Base-by-base conservation (phyloP, 1,140 invertebrate genomes). In the Galendromus occidentalis region DNA sequence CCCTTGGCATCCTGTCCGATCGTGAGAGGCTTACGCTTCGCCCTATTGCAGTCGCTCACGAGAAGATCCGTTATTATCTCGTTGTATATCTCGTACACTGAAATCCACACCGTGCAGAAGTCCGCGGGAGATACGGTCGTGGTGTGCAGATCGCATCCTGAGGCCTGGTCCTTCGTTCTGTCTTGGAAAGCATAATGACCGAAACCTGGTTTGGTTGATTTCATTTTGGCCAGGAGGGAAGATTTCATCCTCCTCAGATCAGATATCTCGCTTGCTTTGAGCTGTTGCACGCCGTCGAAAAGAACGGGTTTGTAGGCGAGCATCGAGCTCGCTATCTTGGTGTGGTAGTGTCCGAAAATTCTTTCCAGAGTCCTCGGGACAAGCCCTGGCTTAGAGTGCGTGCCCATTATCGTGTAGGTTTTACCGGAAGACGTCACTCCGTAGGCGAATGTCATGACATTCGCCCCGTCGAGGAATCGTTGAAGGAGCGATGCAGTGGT, bases 391-490 rank as follows among this genome's bases (percentile, higher is more conserved):
- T 59, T 25, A 17, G 22, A 25, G 9, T 33, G 14, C 14, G n/a
- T 33, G 14, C 51, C 51, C 51, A 59, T 59, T 1, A 59, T 59
- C 20, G 76, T 77, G 71, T 73, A 76, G 0, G 77, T 78, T 68
- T 78, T 78, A n/a, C 77, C 77, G 22, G 77, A 78, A 0, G 71
- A 73, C 5, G 76, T 78, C 39, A 78, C 74, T n/a, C 77, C 77
- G 67, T 78, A 78, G 2, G 51, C 51, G 22, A 59, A 59, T 14
- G 51, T 59, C 51, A 59, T 59, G 25, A 59, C 51, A 9, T 59
- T 59, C 1, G 51, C 51, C 2, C 51, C 51, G 9, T 59, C 51
- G 33, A 59, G 51, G 9, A 59, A 59, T 33, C 33, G 25, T 25
- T 59, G 25, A 4, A 59, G 25, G 5, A 59, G 22, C 25, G 17